Evolutionary conservation across 2,888 invertebrate genomes (phyloP).

Genomic region (Cryptocheilus praepositus): DNA sequence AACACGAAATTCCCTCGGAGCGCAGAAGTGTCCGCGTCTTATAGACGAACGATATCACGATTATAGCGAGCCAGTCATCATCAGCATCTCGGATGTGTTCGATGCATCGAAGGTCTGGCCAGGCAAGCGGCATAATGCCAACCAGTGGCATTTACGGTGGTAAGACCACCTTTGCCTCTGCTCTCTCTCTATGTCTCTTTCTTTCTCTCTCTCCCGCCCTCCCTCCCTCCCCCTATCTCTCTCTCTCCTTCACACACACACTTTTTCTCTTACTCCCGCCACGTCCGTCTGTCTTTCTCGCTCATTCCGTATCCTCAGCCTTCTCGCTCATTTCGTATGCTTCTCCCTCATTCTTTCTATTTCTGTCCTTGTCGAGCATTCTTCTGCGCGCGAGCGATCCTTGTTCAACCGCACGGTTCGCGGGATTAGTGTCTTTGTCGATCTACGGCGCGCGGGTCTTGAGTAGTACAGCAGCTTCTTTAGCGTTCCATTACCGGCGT

Average conservation of each 20-base stretch:
- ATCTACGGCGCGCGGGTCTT: conserved; percentile 27
- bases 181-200: conserved; percentile 23
- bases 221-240: conserved; percentile 26
- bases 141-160: conserved; percentile 73
- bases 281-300: conserved; percentile 23
- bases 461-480: conserved; percentile 56
- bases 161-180: conserved; percentile 67
- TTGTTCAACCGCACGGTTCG: conserved; percentile 5
- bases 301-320: conserved; percentile 33
- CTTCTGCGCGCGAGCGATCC: conserved; percentile 23
- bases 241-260: conserved; percentile 20
- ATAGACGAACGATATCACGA: conserved; percentile 60
- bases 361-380: conserved; percentile 23
- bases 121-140: conserved; percentile 70
- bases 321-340: conserved; percentile 17
- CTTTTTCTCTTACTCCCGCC: conserved; percentile 25
- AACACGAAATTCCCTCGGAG: conserved; percentile 57
- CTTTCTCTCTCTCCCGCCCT: conserved; percentile 26
- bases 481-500: conserved; percentile 63
- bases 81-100: conserved; percentile 56
- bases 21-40: conserved; percentile 35
- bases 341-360: conserved; percentile 25
- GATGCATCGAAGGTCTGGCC: conserved; percentile 70
- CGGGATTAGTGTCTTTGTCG: conserved; percentile 14
- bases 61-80: conserved; percentile 57